Conservation (phyloP, 2,888 invertebrate genomes). For the Heliothis peltigera region DNA sequence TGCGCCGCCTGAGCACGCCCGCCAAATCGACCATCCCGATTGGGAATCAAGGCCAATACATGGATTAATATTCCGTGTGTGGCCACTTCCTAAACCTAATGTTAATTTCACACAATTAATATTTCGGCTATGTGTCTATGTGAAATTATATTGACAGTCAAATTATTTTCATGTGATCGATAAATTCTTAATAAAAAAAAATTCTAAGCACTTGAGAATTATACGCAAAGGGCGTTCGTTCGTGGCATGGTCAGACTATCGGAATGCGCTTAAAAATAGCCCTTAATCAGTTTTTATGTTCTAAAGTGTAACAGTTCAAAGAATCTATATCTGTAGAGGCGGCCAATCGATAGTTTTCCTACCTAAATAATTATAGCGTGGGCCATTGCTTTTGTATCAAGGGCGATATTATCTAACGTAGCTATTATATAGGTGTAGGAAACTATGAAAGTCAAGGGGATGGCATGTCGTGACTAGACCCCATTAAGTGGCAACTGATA, state of each 20-base stretch:
- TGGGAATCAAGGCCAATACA: conserved; percentile 87
- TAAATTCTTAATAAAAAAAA: conserved; percentile 21
- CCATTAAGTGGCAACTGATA: conserved; percentile 66
- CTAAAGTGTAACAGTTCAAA: conserved; percentile 66
- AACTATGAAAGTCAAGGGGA: conserved; percentile 63
- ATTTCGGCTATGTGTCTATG: conserved; percentile 73
- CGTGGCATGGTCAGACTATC: conserved; percentile 32
- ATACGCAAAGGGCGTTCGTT: conserved; percentile 42
- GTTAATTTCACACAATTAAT: conserved; percentile 83
- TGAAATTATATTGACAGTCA: conserved; percentile 69
- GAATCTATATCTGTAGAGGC: conserved; percentile 67
- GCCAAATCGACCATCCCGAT: conserved; percentile 83
- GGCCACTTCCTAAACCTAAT: conserved; percentile 81
- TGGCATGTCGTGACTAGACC: conserved; percentile 64
- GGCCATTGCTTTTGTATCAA: conserved; percentile 62
- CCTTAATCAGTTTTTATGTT: conserved; percentile 47
- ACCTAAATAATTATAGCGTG: conserved; percentile 66
- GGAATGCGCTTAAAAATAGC: conserved; percentile 48
- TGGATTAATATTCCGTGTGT: conserved; percentile 84
- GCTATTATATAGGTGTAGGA: conserved; percentile 24
- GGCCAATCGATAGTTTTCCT: conserved; percentile 74
- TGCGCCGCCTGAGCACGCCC: conserved; percentile 81
- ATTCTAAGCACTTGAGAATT: conserved; percentile 32
- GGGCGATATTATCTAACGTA: conserved; percentile 64
- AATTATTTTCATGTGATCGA: conserved; percentile 22